Percentiles rank a stretch among this genome's conserved stretches.
Evolutionary conservation across 1,140 invertebrate species (phyloP).

Genomic region (Tachypleus tridentatus): DNA sequence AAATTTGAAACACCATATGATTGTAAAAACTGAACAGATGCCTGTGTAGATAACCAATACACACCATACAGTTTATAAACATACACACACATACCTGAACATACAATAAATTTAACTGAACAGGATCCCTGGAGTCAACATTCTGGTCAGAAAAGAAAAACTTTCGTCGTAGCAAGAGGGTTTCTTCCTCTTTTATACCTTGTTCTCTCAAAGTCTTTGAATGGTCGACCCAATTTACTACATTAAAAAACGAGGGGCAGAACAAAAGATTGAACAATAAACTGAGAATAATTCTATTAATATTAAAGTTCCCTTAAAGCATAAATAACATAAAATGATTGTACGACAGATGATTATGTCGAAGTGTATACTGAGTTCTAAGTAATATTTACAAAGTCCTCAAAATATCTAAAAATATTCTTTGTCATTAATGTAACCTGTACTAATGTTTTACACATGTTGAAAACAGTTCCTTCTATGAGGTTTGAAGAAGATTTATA

Average conservation of each 20-base stretch:
- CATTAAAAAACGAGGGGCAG: not conserved
- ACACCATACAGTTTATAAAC: too few species aligned
- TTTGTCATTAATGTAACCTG: constrained; percentile 65
- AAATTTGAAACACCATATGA: too few species aligned
- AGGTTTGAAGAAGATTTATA: too few species aligned
- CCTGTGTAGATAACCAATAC: too few species aligned
- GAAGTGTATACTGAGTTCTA: not conserved
- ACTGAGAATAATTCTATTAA: not conserved
- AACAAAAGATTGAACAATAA: too few species aligned
- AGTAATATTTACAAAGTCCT: not conserved
- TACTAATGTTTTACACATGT: too few species aligned
- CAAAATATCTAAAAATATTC: constrained; percentile 57
- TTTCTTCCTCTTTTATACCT: constrained; percentile 84
- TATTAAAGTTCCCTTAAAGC: not conserved
- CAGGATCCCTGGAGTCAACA: constrained; percentile 94
- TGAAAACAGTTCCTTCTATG: too few species aligned
- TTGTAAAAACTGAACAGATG: too few species aligned
- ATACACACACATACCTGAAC: constrained; percentile 46
- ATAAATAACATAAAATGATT: not conserved
- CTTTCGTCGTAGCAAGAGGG: constrained; percentile 78
- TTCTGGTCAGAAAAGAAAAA: constrained; percentile 99
- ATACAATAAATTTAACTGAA: constrained; percentile 93
- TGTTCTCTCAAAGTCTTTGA: constrained; percentile 92
- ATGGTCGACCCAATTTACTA: constrained; percentile 91
- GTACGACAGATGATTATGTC: not conserved